Evolutionary conservation across 2,113 vertebrate genomes (phyloP).

Genomic region (Perca flavescens): DNA sequence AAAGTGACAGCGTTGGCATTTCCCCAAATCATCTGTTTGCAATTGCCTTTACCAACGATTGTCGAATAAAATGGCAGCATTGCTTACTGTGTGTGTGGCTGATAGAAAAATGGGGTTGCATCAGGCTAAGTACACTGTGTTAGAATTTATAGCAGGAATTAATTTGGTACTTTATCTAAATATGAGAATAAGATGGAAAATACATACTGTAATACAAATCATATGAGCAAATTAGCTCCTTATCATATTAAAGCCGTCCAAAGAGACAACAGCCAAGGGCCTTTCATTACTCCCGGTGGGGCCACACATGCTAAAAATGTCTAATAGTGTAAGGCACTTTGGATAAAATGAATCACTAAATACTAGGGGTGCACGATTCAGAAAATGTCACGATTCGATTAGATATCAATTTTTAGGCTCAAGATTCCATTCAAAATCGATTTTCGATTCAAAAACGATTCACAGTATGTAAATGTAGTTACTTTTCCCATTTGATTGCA

Average conservation of each 20-base stretch:
- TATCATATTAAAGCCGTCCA: not conserved
- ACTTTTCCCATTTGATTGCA: too few relatives aligned
- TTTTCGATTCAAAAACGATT: too few relatives aligned
- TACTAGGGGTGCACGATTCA: too few relatives aligned
- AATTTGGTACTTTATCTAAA: not conserved
- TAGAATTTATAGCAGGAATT: not conserved
- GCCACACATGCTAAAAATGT: not conserved
- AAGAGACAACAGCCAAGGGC: not conserved
- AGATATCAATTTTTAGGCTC: too few relatives aligned
- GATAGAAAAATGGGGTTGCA: not conserved
- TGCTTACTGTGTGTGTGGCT: not conserved
- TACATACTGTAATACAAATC: not conserved
- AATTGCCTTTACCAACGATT: not conserved
- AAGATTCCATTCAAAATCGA: too few relatives aligned
- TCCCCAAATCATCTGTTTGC: conserved; percentile 44
- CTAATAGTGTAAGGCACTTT: not conserved
- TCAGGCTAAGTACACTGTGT: not conserved
- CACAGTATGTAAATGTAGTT: too few relatives aligned
- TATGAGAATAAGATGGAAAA: conserved; percentile 3
- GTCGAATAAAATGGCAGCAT: conserved; percentile 23
- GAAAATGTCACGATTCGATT: too few relatives aligned
- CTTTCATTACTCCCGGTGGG: not conserved
- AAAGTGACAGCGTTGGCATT: conserved; percentile 53
- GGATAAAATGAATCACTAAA: not conserved
- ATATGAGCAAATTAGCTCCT: not conserved